Percentiles rank a stretch among this genome's conserved stretches.
These are phyloP conservation scores for Luehdorfia chinensis DNA, from an alignment of 1,140 invertebrate genomes.

Conservation along the genomic window DNA sequence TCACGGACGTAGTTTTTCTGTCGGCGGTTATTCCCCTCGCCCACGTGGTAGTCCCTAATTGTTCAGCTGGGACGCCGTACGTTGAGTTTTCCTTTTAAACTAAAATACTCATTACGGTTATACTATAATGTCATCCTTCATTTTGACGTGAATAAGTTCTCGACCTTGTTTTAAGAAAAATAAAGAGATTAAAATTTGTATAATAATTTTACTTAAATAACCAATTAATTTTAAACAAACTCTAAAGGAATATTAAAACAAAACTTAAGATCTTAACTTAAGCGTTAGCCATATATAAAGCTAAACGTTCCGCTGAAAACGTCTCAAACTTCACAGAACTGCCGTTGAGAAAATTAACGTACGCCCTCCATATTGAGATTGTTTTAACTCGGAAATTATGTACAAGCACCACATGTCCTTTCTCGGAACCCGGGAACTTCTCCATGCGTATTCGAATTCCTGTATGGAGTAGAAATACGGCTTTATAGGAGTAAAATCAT, in stretches of 20 bases:
- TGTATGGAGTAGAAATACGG: constrained; percentile 76
- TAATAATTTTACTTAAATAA: no score
- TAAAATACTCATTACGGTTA: constrained; percentile 24
- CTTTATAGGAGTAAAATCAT: constrained; percentile 76
- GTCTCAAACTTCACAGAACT: constrained; percentile 25
- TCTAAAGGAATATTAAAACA: no score
- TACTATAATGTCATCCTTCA: not conserved
- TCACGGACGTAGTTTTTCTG: constrained; percentile 42
- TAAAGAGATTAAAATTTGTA: no score
- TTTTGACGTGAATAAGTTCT: no score
- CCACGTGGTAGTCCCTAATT: constrained; percentile 69
- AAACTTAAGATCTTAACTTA: no score
- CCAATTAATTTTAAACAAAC: no score
- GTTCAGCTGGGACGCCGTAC: constrained; percentile 62
- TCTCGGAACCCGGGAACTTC: constrained; percentile 62
- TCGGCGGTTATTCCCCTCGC: constrained; percentile 56
- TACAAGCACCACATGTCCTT: constrained; percentile 70
- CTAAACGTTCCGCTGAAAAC: not conserved
- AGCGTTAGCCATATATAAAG: no score
- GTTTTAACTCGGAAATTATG: constrained; percentile 68
- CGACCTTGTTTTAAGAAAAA: no score
- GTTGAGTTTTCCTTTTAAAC: constrained; percentile 52
- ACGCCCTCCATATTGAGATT: constrained; percentile 63
- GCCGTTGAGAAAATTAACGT: constrained; percentile 53
- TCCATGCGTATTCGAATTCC: constrained; percentile 72